Evolutionary conservation across 2,888 invertebrate species (phyloP).

Genomic region (Coecobrya sp.): DNA sequence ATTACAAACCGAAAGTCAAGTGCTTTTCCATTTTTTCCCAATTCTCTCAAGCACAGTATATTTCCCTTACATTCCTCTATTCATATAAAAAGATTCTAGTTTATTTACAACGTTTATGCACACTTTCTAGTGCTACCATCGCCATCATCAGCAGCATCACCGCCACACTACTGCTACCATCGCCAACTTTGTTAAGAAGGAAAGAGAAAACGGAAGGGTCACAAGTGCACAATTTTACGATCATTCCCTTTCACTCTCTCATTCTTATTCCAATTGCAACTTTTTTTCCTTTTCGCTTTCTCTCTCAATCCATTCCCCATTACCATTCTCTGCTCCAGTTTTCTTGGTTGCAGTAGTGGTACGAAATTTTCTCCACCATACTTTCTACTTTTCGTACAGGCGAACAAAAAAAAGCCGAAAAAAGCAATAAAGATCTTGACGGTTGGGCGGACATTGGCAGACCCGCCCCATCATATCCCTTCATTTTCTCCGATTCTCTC

Average conservation of each 20-base stretch:
- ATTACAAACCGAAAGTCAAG: conserved; percentile 54
- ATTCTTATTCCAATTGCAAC: conserved; percentile 64
- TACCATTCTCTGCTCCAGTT: not conserved
- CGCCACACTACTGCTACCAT: not conserved
- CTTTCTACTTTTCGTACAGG: not conserved
- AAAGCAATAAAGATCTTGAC: conserved; percentile 82
- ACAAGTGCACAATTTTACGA: conserved; percentile 80
- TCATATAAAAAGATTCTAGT: conserved; percentile 37
- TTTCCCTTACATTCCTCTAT: not conserved
- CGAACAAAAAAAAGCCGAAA: conserved; percentile 42
- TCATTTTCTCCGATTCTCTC: conserved; percentile 74
- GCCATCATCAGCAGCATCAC: not conserved
- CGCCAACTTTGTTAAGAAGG: not conserved
- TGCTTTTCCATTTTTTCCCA: conserved; percentile 35
- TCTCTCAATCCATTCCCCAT: conserved; percentile 44
- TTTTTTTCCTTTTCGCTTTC: conserved; percentile 52
- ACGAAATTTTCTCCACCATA: not conserved
- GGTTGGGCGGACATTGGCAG: conserved; percentile 78
- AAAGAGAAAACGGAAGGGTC: conserved; percentile 79
- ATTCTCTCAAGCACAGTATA: not conserved
- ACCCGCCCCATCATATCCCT: conserved; percentile 74
- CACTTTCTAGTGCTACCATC: not conserved
- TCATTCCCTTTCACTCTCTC: conserved; percentile 75
- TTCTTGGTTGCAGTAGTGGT: not conserved
- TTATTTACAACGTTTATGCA: conserved; percentile 70